phyloP scores from a whole-genome alignment of 1,140 invertebrate genomes.

The Battus philenor region DNA sequence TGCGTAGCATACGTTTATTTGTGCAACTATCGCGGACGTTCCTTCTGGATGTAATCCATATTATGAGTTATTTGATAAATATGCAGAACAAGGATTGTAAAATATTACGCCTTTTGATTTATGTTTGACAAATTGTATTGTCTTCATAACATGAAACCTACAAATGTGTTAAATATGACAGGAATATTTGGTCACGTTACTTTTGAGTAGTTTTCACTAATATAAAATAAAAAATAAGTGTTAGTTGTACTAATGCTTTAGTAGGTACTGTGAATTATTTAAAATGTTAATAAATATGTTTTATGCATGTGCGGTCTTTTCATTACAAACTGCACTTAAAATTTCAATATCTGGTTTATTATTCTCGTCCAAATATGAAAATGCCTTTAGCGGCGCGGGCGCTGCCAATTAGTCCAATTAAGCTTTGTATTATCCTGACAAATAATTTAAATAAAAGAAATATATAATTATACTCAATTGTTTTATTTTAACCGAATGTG shows the following conservation, averaged over 20 bases:
- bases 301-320: slow-evolving; percentile 15
- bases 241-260: slow-evolving; percentile 45
- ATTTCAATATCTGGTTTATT: slow-evolving; percentile 16
- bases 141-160: too few relatives aligned
- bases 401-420: slow-evolving; percentile 36
- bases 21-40: slow-evolving; percentile 1
- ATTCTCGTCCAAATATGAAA: slow-evolving; percentile 11
- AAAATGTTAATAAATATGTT: slow-evolving; percentile 14
- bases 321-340: slow-evolving; percentile 12
- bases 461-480: slow-evolving; percentile 24
- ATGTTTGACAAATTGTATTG: too few relatives aligned
- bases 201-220: slow-evolving; percentile 26
- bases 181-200: background rate
- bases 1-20: too few relatives aligned
- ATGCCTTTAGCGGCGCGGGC: slow-evolving; percentile 47
- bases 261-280: slow-evolving; percentile 13
- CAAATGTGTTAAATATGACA: too few relatives aligned
- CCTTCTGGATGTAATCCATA: slow-evolving; percentile 11
- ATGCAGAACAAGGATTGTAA: slow-evolving; percentile 1
- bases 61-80: background rate
- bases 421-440: slow-evolving; percentile 43
- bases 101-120: too few relatives aligned
- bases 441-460: slow-evolving; percentile 35
- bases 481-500: too few relatives aligned
- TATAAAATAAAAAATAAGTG: slow-evolving; percentile 29